Percentiles rank a stretch among this genome's conserved stretches.
These are phyloP conservation scores for Melanotaenia trifasciata DNA, from an alignment of 2,797 vertebrate genomes.

Conservation along the genomic window DNA sequence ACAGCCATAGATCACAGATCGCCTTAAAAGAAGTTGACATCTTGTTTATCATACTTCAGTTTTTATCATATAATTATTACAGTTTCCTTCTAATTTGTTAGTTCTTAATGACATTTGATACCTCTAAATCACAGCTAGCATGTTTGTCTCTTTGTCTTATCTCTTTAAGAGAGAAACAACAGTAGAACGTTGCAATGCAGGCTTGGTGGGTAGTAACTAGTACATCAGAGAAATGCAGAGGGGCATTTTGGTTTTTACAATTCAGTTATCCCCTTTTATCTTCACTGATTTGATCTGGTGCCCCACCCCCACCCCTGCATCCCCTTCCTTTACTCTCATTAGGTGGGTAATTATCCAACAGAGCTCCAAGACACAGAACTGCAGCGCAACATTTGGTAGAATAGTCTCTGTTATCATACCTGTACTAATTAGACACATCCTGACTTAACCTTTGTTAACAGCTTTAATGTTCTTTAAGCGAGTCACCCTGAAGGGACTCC, in stretches of 20 bases:
- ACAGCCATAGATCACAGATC: constrained; percentile 37
- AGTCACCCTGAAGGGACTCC: constrained; percentile 16
- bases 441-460: constrained; percentile 40
- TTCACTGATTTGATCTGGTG: constrained; percentile 59
- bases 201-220: constrained; percentile 47
- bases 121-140: constrained; percentile 15
- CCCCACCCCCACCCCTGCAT: constrained; percentile 6
- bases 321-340: constrained; percentile 52
- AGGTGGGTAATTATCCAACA: constrained; percentile 70
- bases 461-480: constrained; percentile 14
- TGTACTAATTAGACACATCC: constrained; percentile 58
- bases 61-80: neutral
- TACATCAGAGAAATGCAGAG: constrained; percentile 38
- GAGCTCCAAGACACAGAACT: constrained; percentile 50
- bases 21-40: constrained; percentile 11
- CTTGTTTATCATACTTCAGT: constrained; percentile 37
- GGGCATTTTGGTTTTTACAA: constrained; percentile 54
- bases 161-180: constrained; percentile 16
- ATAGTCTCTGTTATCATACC: constrained; percentile 47
- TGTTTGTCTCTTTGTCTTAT: constrained; percentile 35
- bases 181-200: constrained; percentile 21
- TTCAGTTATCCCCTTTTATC: constrained; percentile 68
- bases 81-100: constrained; percentile 4
- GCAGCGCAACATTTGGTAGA: constrained; percentile 52
- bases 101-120: constrained; percentile 31